These are phyloP conservation scores for Ctenosaura bakeri DNA, from an alignment of 2,797 vertebrate species.

Conservation along the genomic window DNA sequence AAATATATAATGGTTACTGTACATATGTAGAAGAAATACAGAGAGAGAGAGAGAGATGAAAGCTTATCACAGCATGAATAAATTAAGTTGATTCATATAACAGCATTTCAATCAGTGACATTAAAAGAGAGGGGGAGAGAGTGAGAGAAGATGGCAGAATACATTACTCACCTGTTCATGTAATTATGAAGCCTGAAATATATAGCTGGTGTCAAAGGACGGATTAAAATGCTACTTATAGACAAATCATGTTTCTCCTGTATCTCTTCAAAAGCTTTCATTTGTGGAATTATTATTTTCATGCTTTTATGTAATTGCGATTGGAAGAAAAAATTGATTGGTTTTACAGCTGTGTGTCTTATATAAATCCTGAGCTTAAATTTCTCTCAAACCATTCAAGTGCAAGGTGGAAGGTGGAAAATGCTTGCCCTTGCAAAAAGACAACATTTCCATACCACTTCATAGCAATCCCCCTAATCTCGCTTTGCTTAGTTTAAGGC, in stretches of 20 bases:
- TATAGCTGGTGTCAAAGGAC: slow-evolving; percentile 27
- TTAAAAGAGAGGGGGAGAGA: background rate
- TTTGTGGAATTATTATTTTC: slow-evolving; percentile 59
- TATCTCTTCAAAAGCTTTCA: slow-evolving; percentile 47
- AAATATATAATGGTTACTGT: background rate
- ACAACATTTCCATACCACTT: slow-evolving; percentile 3
- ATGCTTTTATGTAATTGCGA: slow-evolving; percentile 48
- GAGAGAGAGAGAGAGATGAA: background rate
- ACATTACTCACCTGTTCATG: slow-evolving; percentile 28
- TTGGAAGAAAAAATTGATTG: slow-evolving; percentile 38
- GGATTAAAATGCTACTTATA: slow-evolving; percentile 42
- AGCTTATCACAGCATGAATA: slow-evolving; percentile 10
- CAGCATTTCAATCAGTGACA: slow-evolving; percentile 2
- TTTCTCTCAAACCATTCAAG: slow-evolving; percentile 43
- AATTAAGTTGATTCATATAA: slow-evolving; percentile 38
- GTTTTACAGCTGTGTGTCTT: slow-evolving; percentile 53
- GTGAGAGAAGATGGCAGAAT: background rate
- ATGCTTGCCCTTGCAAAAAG: slow-evolving; percentile 22
- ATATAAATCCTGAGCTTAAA: slow-evolving; percentile 32
- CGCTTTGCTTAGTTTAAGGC: background rate
- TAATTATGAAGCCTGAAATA: slow-evolving; percentile 27
- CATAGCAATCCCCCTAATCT: background rate
- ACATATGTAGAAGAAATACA: too few species aligned
- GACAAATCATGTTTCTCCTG: slow-evolving; percentile 30
- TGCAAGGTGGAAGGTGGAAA: slow-evolving; percentile 28